Evolutionary conservation across 2,113 vertebrate species (phyloP).

Genomic region (Zosterops lateralis): DNA sequence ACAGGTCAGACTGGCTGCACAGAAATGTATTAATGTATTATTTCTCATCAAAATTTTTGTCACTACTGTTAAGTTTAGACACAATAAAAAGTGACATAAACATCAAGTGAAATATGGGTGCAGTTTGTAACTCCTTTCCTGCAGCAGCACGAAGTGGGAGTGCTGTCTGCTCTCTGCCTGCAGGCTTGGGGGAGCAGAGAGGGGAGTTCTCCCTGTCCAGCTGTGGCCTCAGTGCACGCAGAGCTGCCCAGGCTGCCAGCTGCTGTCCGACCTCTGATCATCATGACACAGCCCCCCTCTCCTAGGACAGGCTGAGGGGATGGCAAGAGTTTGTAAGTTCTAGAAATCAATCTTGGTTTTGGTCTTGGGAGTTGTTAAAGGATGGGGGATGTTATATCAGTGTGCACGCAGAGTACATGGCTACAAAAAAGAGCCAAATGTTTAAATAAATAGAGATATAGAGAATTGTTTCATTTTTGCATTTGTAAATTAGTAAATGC

Average conservation of each 20-base stretch:
- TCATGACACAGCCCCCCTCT: not conserved
- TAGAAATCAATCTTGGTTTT: not conserved
- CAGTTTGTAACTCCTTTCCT: not conserved
- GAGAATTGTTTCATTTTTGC: not conserved
- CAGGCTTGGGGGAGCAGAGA: not conserved
- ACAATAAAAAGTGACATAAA: not conserved
- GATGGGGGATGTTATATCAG: not conserved
- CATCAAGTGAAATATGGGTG: not conserved
- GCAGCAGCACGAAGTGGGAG: fast-evolving
- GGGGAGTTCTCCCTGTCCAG: not conserved
- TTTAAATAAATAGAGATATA: not conserved
- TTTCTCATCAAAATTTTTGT: not conserved
- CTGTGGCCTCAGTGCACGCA: not conserved
- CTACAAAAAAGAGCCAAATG: not conserved
- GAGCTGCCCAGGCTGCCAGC: not conserved
- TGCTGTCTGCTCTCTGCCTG: not conserved
- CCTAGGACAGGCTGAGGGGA: fast-evolving
- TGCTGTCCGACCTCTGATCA: not conserved
- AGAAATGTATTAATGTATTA: not conserved
- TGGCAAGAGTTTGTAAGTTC: not conserved
- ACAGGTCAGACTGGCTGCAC: not conserved
- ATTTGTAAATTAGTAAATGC: not conserved
- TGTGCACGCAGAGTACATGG: fast-evolving
- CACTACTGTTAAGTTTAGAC: not conserved
- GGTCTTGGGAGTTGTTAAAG: not conserved